phyloP scores from a whole-genome alignment of 2,888 invertebrate genomes.

The Harmothoe impar region DNA sequence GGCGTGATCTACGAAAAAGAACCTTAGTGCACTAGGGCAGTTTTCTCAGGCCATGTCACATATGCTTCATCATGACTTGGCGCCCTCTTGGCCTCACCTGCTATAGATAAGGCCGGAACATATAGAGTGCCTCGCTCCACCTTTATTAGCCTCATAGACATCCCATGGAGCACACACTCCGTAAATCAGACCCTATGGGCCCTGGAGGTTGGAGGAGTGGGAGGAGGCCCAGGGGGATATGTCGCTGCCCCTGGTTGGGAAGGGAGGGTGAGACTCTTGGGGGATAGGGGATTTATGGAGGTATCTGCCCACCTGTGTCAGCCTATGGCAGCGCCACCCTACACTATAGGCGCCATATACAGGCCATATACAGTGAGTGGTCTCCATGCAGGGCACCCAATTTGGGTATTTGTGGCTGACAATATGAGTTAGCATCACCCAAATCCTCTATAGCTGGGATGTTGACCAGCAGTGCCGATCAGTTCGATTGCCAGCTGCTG shows the following conservation, averaged over 20 bases:
- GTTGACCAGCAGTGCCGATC: not conserved
- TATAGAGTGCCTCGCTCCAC: not conserved
- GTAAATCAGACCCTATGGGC: not conserved
- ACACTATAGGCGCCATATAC: not conserved
- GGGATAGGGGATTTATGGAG: not conserved
- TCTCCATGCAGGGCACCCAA: not conserved
- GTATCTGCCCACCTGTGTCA: conserved; percentile 30
- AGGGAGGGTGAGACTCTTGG: not conserved
- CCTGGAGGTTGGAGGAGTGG: not conserved
- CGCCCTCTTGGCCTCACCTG: not conserved
- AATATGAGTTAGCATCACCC: conserved; percentile 4
- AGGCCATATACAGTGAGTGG: not conserved
- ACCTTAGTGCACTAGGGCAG: no score
- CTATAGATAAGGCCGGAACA: not conserved
- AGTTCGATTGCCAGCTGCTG: not conserved
- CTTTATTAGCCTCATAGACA: conserved; percentile 4
- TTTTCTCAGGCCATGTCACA: not conserved
- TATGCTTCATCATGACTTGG: conserved; percentile 8
- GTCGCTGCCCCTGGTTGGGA: not conserved
- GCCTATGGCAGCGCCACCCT: not conserved
- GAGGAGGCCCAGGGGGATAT: not conserved
- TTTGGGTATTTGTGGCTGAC: conserved; percentile 9
- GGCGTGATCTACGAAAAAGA: no score
- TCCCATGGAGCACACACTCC: not conserved
- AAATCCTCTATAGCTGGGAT: not conserved